A percentile compares a stretch with the other conserved stretches of the same genome.
Evolutionary conservation across 2,888 invertebrate genomes (phyloP).

Genomic region (Mythimna loreyi): DNA sequence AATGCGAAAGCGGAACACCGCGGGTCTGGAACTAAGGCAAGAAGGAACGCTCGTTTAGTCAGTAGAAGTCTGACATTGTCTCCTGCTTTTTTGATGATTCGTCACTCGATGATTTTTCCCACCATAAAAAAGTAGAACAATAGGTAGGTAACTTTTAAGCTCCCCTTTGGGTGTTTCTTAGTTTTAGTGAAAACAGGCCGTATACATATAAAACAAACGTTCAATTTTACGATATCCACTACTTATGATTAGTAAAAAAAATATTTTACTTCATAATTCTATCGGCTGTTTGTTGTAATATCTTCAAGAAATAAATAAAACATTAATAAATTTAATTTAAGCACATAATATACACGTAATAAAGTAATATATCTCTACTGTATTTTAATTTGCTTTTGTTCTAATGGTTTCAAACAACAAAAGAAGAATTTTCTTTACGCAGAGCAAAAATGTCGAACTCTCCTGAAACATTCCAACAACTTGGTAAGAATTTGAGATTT

Average conservation of each 20-base stretch:
- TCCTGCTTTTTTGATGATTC: no score
- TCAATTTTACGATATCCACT: neutral
- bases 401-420: constrained; percentile 73
- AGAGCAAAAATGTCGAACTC: constrained; percentile 77
- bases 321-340: neutral
- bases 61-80: no score
- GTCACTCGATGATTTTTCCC: no score
- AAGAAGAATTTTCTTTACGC: constrained; percentile 75
- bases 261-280: no score
- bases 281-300: no score
- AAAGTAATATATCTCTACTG: constrained; percentile 31
- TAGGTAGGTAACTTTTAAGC: no score
- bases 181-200: neutral
- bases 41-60: no score
- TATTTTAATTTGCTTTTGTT: constrained; percentile 69
- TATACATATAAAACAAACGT: no score
- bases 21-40: no score
- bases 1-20: no score
- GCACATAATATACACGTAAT: constrained; percentile 15
- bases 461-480: constrained; percentile 76
- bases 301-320: neutral
- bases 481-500: constrained; percentile 78
- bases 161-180: neutral
- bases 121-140: no score
- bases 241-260: neutral